Percentiles rank a stretch among this genome's conserved stretches.
Conservation (phyloP, 1,140 invertebrate genomes). For the Augochlora pura region DNA sequence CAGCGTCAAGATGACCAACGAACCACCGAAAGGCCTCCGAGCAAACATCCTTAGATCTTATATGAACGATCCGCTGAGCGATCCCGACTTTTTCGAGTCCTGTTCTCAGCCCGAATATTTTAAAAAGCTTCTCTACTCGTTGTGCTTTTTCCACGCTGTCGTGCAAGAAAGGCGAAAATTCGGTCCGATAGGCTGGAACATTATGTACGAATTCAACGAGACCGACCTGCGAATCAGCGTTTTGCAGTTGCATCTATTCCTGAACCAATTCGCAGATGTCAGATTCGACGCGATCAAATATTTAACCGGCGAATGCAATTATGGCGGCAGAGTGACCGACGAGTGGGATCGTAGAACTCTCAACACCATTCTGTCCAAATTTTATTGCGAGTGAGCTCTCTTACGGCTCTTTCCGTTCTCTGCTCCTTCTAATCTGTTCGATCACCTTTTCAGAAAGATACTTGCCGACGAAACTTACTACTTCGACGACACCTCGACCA, state of each 20-base stretch:
- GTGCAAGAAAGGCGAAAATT: constrained; percentile 95
- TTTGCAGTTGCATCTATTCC: constrained; percentile 93
- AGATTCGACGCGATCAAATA: constrained; percentile 95
- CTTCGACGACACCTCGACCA: constrained; percentile 74
- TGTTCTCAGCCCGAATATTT: constrained; percentile 89
- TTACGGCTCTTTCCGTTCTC: too few species aligned
- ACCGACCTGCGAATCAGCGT: constrained; percentile 94
- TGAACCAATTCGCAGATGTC: constrained; percentile 92
- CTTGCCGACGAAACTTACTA: constrained; percentile 71
- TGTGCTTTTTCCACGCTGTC: constrained; percentile 97
- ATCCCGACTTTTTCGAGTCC: constrained; percentile 93
- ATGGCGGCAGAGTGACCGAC: constrained; percentile 96
- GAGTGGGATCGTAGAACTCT: constrained; percentile 95
- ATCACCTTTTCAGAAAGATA: constrained; percentile 57
- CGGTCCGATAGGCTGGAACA: constrained; percentile 97
- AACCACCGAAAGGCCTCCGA: constrained; percentile 91
- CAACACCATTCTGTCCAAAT: constrained; percentile 90
- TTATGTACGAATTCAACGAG: constrained; percentile 97
- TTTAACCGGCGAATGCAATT: constrained; percentile 97
- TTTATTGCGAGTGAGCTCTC: constrained; percentile 84
- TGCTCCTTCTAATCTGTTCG: neutral
- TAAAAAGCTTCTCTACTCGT: constrained; percentile 92
- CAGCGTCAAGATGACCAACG: constrained; percentile 98
- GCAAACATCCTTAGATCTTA: constrained; percentile 90
- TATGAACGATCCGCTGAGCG: constrained; percentile 91